Conservation (phyloP, 1,140 invertebrate genomes). For the Pectinophora gossypiella region DNA sequence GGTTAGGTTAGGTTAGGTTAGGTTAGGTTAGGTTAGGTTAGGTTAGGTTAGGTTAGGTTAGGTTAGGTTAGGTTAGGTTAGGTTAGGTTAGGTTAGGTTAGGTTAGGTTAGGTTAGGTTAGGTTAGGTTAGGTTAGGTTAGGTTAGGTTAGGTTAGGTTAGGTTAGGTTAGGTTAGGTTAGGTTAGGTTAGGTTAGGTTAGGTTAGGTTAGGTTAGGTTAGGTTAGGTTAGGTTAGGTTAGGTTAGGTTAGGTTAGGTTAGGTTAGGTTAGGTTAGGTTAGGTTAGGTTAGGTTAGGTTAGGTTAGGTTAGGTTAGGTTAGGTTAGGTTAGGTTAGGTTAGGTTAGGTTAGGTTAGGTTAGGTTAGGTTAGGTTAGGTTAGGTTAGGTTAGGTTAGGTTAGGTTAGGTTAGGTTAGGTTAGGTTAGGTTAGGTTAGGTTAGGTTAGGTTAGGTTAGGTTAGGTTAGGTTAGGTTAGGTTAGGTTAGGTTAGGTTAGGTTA, state of each 20-base stretch:
- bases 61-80: constrained; percentile 22
- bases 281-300: constrained; percentile 26
- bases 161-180: constrained; percentile 22
- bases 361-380: no score
- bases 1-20: constrained; percentile 22
- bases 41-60: constrained; percentile 25
- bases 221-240: constrained; percentile 28
- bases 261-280: constrained; percentile 27
- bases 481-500: no score
- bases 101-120: constrained; percentile 28
- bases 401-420: no score
- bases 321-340: no score
- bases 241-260: constrained; percentile 28
- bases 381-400: no score
- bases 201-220: constrained; percentile 28
- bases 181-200: constrained; percentile 27
- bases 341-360: no score
- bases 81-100: constrained; percentile 24
- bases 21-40: constrained; percentile 23
- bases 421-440: no score
- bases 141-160: constrained; percentile 28
- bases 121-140: constrained; percentile 28
- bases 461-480: no score
- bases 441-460: no score
- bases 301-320: constrained; percentile 29